Evolutionary conservation across 2,113 vertebrate species (phyloP).

Genomic region (Colossoma macropomum): DNA sequence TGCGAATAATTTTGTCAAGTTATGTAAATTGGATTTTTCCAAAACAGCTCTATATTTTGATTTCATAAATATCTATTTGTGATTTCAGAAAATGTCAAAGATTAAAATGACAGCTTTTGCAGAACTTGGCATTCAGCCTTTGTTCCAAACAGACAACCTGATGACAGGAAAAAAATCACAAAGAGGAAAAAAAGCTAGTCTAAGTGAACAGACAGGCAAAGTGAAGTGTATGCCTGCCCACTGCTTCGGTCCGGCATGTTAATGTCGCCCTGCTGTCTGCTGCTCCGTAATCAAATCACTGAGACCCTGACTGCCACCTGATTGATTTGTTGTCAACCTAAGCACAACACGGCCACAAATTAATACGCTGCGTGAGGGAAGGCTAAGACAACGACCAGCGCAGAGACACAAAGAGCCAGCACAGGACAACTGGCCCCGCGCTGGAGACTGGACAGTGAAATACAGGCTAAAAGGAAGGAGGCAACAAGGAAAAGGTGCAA

Average conservation of each 20-base stretch:
- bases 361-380: background rate
- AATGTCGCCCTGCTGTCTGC: constrained; percentile 54
- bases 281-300: constrained; percentile 51
- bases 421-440: background rate
- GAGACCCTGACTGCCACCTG: constrained; percentile 34
- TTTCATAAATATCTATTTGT: too few species aligned
- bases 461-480: background rate
- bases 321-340: constrained; percentile 63
- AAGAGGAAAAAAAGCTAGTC: background rate
- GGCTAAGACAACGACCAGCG: background rate
- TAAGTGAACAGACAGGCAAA: constrained; percentile 7
- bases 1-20: too few species aligned
- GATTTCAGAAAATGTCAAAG: too few species aligned
- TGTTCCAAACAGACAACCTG: background rate
- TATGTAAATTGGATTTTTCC: too few species aligned
- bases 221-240: background rate
- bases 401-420: background rate
- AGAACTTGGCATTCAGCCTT: too few species aligned
- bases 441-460: background rate
- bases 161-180: background rate
- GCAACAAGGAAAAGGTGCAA: background rate
- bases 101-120: too few species aligned
- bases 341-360: constrained; percentile 46
- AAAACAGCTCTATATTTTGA: too few species aligned
- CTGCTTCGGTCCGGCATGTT: constrained; percentile 47